A percentile compares a stretch with the other conserved stretches of the same genome.
Conservation (phyloP, 23 tunicate genomes). For the Halocynthia aurantium region DNA sequence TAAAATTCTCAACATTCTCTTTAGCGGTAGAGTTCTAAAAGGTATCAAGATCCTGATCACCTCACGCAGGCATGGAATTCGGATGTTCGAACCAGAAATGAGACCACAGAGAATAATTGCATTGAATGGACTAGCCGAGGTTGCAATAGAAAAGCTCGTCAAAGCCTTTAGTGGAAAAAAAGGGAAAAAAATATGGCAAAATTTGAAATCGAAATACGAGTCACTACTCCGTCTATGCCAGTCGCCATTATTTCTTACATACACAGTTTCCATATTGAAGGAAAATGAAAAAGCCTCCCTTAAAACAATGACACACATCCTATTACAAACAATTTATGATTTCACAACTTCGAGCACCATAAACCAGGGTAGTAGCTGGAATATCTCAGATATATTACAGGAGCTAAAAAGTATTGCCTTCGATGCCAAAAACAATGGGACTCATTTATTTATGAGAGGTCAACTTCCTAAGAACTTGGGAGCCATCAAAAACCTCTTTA, state of each 20-base stretch:
- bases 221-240: not conserved
- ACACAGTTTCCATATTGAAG: not conserved
- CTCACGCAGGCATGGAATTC: conserved; percentile 1
- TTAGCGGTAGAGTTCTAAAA: not conserved
- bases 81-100: not conserved
- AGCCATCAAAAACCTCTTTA: not conserved
- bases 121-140: not conserved
- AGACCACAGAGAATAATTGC: conserved; percentile 3
- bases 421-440: not conserved
- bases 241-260: not conserved
- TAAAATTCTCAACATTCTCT: not conserved
- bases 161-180: not conserved
- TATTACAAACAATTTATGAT: not conserved
- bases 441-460: not conserved
- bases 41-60: not conserved
- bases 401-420: not conserved
- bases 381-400: not conserved
- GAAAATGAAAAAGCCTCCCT: not conserved
- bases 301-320: not conserved
- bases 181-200: not conserved
- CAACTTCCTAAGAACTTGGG: not conserved
- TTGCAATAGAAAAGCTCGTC: not conserved
- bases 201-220: not conserved
- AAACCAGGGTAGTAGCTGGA: not conserved
- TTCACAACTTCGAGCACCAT: not conserved